phyloP scores from a whole-genome alignment of 2,113 vertebrate genomes.

The Sinocyclocheilus anophthalmus region DNA sequence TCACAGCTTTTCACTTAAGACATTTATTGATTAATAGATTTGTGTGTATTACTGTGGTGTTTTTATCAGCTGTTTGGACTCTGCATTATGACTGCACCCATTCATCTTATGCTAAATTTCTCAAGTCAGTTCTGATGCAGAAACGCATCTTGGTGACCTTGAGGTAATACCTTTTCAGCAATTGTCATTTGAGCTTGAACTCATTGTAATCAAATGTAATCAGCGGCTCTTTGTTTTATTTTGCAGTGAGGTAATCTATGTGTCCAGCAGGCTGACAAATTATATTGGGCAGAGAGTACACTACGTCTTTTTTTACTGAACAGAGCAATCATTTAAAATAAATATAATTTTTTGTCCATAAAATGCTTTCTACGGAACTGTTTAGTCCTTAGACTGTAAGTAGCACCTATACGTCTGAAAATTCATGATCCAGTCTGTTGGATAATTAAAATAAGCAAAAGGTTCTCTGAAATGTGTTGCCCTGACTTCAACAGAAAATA shows the following conservation, averaged over 20 bases:
- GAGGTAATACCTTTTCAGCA: too few relatives aligned
- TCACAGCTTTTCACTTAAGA: too few relatives aligned
- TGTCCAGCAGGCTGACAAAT: neutral
- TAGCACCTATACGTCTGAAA: neutral
- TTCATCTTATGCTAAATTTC: neutral
- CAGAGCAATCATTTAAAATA: neutral
- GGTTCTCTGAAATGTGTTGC: neutral
- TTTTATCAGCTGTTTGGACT: neutral
- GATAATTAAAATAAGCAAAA: neutral
- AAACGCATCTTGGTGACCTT: too few relatives aligned
- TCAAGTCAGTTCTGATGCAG: too few relatives aligned
- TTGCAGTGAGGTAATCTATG: neutral
- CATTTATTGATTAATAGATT: too few relatives aligned
- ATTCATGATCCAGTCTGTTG: neutral
- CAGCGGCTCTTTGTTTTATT: neutral
- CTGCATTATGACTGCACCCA: neutral
- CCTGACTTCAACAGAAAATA: neutral
- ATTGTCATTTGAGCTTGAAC: too few relatives aligned
- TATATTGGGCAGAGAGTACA: neutral
- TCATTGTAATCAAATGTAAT: neutral
- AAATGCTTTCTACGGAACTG: neutral
- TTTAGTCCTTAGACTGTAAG: neutral
- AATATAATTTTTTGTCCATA: neutral
- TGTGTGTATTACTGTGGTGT: neutral
- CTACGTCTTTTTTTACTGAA: neutral